Evolutionary conservation across 2,888 invertebrate species (phyloP).

Genomic region (Petrophora chlorosata): DNA sequence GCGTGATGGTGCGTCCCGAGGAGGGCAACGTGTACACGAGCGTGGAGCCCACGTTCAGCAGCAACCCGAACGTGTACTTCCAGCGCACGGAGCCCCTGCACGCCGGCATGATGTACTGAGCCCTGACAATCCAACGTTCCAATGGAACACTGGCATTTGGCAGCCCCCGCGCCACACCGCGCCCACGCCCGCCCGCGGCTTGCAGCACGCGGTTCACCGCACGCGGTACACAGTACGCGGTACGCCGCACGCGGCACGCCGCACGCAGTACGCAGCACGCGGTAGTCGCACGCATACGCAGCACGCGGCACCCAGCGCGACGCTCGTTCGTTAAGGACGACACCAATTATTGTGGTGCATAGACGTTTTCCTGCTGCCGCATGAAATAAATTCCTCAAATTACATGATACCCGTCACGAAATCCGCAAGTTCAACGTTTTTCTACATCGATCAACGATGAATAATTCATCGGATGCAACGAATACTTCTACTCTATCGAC

Average conservation of each 20-base stretch:
- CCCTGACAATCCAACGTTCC: constrained; percentile 80
- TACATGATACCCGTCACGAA: constrained; percentile 23
- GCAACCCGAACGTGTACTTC: constrained; percentile 96
- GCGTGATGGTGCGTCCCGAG: constrained; percentile 91
- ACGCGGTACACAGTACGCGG: no score
- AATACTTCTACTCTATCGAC: constrained; percentile 36
- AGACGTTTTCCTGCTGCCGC: constrained; percentile 16
- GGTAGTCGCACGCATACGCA: no score
- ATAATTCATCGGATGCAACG: constrained; percentile 33
- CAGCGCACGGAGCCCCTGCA: constrained; percentile 91
- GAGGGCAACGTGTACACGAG: constrained; percentile 94
- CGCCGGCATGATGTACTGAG: constrained; percentile 96
- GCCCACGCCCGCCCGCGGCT: background rate
- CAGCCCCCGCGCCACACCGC: constrained; percentile 50
- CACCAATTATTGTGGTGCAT: constrained; percentile 1
- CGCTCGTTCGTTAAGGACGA: constrained; percentile 4
- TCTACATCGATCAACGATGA: constrained; percentile 29
- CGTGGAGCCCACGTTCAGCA: constrained; percentile 92
- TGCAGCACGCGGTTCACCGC: no score
- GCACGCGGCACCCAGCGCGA: no score
- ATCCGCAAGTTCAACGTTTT: constrained; percentile 27
- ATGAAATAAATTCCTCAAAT: constrained; percentile 16
- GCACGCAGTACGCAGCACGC: no score
- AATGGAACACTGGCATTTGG: constrained; percentile 77
- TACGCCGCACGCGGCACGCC: no score